These are phyloP conservation scores for Laticauda laticaudata DNA, from an alignment of 2,113 vertebrate species.

Conservation along the genomic window DNA sequence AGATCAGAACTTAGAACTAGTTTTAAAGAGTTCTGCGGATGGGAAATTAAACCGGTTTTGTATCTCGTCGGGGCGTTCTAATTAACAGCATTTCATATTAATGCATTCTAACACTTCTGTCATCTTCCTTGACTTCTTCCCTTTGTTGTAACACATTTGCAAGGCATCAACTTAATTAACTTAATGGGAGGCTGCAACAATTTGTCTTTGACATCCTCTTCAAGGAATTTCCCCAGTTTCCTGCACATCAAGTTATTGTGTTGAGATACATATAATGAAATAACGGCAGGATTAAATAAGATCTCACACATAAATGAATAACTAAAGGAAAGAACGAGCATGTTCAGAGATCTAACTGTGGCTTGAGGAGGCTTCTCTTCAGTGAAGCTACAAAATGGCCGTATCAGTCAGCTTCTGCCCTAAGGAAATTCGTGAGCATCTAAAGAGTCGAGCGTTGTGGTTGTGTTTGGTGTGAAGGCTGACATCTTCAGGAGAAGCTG, in stretches of 20 bases:
- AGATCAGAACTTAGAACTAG: not conserved
- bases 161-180: slow-evolving; percentile 30
- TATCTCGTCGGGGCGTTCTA: slow-evolving; percentile 22
- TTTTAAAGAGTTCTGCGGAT: not conserved
- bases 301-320: not conserved
- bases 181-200: not conserved
- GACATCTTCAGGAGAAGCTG: not conserved
- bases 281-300: not conserved
- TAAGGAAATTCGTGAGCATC: not conserved
- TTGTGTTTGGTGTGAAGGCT: not conserved
- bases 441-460: not conserved
- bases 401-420: not conserved
- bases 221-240: not conserved
- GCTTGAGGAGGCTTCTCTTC: not conserved
- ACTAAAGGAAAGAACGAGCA: not conserved
- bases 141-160: slow-evolving; percentile 13
- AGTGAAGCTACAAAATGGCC: not conserved
- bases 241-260: not conserved
- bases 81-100: slow-evolving; percentile 19
- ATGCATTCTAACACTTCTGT: slow-evolving; percentile 8
- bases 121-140: slow-evolving; percentile 19
- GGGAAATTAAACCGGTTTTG: not conserved
- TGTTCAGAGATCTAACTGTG: not conserved
- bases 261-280: not conserved
- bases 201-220: slow-evolving; percentile 26